Conservation (phyloP, 1,140 invertebrate species). For the Eurytemora carolleeae region DNA sequence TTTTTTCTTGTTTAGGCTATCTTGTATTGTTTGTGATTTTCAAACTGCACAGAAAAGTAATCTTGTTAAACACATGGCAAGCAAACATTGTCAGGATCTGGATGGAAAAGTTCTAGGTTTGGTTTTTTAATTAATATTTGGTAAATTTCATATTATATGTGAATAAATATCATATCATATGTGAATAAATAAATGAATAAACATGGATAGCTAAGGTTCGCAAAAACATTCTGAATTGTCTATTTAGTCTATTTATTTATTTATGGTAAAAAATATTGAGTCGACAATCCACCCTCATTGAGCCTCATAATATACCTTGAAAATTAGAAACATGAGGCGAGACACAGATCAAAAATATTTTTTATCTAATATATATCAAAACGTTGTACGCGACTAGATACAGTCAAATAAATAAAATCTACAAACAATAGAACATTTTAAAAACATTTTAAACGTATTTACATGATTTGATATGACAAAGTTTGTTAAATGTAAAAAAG, state of each 20-base stretch:
- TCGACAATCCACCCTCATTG: neutral
- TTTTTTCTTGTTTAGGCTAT: constrained; percentile 8
- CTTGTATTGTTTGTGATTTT: constrained; percentile 9
- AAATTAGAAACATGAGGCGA: too few species aligned
- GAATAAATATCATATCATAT: neutral
- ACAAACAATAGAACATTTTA: too few species aligned
- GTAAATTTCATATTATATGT: neutral
- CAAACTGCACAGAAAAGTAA: constrained; percentile 20
- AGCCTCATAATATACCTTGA: too few species aligned
- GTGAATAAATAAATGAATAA: neutral
- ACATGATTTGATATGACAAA: neutral
- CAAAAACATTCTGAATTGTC: too few species aligned
- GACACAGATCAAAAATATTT: too few species aligned
- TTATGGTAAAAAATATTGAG: neutral
- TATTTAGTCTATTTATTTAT: too few species aligned
- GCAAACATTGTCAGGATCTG: constrained; percentile 20
- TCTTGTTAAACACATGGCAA: constrained; percentile 21
- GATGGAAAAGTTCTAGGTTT: constrained; percentile 17
- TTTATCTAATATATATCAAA: too few species aligned
- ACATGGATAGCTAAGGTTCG: too few species aligned
- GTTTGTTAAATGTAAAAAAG: neutral
- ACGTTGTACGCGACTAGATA: too few species aligned
- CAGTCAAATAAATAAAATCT: too few species aligned
- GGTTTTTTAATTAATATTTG: neutral
- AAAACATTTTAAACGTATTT: neutral